A percentile compares a stretch with the other conserved stretches of the same genome.
Evolutionary conservation across 2,113 vertebrate species (phyloP).

Genomic region (Aphelocoma coerulescens): DNA sequence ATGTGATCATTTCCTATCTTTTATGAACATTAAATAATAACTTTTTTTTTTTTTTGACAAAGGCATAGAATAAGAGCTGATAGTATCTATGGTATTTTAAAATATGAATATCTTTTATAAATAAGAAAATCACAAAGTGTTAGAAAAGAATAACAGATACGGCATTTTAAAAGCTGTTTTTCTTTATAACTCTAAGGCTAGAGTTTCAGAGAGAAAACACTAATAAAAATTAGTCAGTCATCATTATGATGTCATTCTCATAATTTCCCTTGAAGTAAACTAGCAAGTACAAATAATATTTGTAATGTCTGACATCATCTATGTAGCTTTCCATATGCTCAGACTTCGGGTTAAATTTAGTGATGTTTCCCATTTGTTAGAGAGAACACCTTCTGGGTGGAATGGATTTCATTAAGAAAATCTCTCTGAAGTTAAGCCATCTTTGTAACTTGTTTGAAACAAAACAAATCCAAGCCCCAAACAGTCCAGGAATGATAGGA

Average conservation of each 20-base stretch:
- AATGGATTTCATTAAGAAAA: slow-evolving; percentile 70
- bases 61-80: neutral
- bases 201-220: slow-evolving; percentile 73
- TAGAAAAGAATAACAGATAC: slow-evolving; percentile 54
- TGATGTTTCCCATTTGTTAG: slow-evolving; percentile 77
- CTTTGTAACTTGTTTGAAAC: slow-evolving; percentile 39
- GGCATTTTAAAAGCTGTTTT: slow-evolving; percentile 64
- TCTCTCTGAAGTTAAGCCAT: slow-evolving; percentile 63
- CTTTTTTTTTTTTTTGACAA: neutral
- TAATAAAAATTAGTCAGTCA: slow-evolving; percentile 77
- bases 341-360: slow-evolving; percentile 69
- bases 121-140: slow-evolving; percentile 42
- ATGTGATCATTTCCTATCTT: slow-evolving; percentile 65
- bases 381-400: slow-evolving; percentile 70
- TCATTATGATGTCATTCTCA: slow-evolving; percentile 79
- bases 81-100: slow-evolving; percentile 2
- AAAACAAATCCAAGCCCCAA: neutral
- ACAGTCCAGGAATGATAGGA: neutral
- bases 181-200: slow-evolving; percentile 65
- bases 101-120: slow-evolving; percentile 40
- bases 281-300: slow-evolving; percentile 84
- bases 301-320: slow-evolving; percentile 82
- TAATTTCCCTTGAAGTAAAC: slow-evolving; percentile 80
- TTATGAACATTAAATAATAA: slow-evolving; percentile 52
- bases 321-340: slow-evolving; percentile 81